A percentile compares a stretch with the other conserved stretches of the same genome.
phyloP scores from a whole-genome alignment of 2,113 vertebrate genomes.

The Grus americana region DNA sequence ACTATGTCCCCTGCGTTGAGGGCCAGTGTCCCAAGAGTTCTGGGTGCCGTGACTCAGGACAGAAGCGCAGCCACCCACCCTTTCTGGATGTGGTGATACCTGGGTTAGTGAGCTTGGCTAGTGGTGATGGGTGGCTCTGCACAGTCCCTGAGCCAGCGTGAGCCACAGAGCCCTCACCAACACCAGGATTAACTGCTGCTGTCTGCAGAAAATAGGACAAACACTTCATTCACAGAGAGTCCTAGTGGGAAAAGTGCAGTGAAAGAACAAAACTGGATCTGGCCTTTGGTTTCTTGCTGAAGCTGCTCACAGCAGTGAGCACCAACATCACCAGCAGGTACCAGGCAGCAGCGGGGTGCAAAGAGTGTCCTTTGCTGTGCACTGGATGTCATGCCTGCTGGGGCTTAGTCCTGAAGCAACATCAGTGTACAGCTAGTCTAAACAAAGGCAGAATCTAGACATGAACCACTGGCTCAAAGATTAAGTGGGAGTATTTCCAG shows the following conservation, averaged over 20 bases:
- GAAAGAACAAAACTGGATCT: not conserved
- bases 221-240: not conserved
- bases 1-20: rapidly evolving
- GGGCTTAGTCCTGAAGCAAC: not conserved
- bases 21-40: not conserved
- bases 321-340: not conserved
- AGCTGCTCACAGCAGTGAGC: not conserved
- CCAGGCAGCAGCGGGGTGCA: not conserved
- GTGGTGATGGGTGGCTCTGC: not conserved
- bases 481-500: not conserved
- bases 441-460: not conserved
- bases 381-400: not conserved
- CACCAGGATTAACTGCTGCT: not conserved
- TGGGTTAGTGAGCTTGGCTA: not conserved
- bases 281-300: not conserved
- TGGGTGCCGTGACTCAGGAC: not conserved
- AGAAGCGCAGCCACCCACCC: rapidly evolving
- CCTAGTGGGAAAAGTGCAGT: not conserved
- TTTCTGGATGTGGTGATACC: rapidly evolving
- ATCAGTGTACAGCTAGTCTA: not conserved
- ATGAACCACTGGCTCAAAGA: not conserved
- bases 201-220: not conserved
- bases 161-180: not conserved
- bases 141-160: not conserved
- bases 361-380: not conserved